Evolutionary conservation across 2,113 vertebrate species (phyloP), one percentile per base, ranked within the genome.

Genomic region (Scartelaos histophorus): DNA sequence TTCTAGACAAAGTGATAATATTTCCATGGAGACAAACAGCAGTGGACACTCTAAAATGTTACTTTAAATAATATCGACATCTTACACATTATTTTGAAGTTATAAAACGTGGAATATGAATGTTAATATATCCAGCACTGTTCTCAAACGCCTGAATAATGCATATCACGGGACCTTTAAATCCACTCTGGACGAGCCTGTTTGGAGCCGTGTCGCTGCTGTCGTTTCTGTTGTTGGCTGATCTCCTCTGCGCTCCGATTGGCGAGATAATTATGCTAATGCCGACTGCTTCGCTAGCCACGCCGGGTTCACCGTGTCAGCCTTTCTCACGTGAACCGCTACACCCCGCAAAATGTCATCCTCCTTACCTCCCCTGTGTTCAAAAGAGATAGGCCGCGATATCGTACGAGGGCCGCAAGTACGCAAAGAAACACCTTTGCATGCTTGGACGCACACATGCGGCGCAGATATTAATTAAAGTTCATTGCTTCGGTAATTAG

Each of bases 401-500:
- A 90, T 90, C 89, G 82, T 29, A 87, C 78, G 78, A 81, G 85
- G 45, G 76, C 13, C 21, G 25, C 70, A 87, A 82, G 73, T 81
- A 71, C 16, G 0, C 64, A 24, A 73, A 81, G 74, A 78, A 22
- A 58, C 67, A 21, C 46, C 78, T 29, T 79, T 72, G 78, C 88
- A 85, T 78, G 72, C 82, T 80, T 79, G 58, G 70, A 79, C 78
- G 74, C 73, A 81, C 76, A 79, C 73, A 70, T 38, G 35, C 75
- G 66, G 77, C 83, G 71, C 78, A 56, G 88, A 74, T 88, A 92
- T 91, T 92, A 91, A 92, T 91, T 92, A 92, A 92, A 92, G 91
- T 92, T 92, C 91, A 92, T 88, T 90, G 91, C 91, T 88, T 92
- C 81, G 24, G 87, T 92, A 92, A 92, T 92, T 92, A 91, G 91